Conservation (phyloP, 2,797 vertebrate genomes). For the Molossus alvarezi region DNA sequence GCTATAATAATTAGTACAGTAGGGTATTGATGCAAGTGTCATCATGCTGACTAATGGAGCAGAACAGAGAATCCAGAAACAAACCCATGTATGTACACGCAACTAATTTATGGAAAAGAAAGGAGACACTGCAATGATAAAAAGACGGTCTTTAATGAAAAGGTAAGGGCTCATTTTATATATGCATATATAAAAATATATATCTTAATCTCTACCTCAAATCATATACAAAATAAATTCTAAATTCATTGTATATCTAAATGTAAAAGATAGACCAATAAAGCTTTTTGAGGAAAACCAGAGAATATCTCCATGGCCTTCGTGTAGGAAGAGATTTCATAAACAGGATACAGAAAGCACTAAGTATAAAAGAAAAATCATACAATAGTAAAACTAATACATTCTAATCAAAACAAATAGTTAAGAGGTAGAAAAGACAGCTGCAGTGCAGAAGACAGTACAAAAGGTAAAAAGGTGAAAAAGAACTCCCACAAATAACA, state of each 20-base stretch:
- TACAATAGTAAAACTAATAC: not conserved
- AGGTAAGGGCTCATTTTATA: not conserved
- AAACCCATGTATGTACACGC: not conserved
- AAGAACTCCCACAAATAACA: not conserved
- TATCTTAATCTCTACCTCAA: not conserved
- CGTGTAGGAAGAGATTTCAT: not conserved
- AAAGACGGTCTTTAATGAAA: not conserved
- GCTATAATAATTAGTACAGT: not conserved
- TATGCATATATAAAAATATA: conserved; percentile 6
- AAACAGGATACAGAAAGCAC: not conserved
- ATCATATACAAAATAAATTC: not conserved
- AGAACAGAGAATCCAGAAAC: not conserved
- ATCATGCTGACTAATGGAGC: not conserved
- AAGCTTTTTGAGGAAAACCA: not conserved
- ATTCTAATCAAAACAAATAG: not conserved
- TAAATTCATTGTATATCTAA: not conserved
- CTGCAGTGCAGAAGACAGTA: not conserved
- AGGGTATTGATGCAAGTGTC: not conserved
- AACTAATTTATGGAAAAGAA: not conserved
- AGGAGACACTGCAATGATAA: not conserved
- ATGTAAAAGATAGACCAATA: conserved; percentile 27
- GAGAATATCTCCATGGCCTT: not conserved
- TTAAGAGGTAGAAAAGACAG: not conserved
- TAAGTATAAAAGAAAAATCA: conserved; percentile 13
- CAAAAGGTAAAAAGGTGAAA: not conserved